phyloP scores from a whole-genome alignment of 2,113 vertebrate genomes.

The Poicephalus gulielmi region DNA sequence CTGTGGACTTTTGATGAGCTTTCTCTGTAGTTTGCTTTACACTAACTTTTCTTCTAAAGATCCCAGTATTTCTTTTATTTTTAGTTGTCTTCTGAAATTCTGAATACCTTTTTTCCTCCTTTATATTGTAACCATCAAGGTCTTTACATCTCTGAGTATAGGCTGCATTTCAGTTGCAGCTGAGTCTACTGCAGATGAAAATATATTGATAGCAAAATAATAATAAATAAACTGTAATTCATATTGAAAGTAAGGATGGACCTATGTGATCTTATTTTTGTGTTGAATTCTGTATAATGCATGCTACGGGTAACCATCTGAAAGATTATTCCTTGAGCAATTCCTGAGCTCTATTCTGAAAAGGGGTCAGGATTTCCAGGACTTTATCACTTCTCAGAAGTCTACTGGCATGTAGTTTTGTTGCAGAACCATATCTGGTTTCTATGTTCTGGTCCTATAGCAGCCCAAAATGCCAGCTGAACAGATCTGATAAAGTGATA shows the following conservation, averaged over 20 bases:
- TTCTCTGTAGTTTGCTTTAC: background rate
- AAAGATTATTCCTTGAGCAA: background rate
- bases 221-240: background rate
- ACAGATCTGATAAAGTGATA: fast-evolving
- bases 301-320: background rate
- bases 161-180: background rate
- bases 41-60: background rate
- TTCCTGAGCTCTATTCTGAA: background rate
- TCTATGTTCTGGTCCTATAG: background rate
- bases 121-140: background rate
- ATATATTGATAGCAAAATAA: background rate
- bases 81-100: background rate
- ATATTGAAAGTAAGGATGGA: background rate
- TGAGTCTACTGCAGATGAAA: background rate
- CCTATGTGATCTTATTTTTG: background rate
- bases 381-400: background rate
- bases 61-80: background rate
- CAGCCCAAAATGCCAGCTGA: background rate
- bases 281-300: background rate
- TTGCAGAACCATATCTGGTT: background rate
- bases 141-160: background rate
- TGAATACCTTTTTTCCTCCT: background rate
- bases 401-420: background rate
- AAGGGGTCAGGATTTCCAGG: background rate
- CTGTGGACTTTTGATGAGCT: background rate